These are phyloP conservation scores for Pithecia hirsuta DNA, from an alignment of 2,797 vertebrate species.

Conservation along the genomic window DNA sequence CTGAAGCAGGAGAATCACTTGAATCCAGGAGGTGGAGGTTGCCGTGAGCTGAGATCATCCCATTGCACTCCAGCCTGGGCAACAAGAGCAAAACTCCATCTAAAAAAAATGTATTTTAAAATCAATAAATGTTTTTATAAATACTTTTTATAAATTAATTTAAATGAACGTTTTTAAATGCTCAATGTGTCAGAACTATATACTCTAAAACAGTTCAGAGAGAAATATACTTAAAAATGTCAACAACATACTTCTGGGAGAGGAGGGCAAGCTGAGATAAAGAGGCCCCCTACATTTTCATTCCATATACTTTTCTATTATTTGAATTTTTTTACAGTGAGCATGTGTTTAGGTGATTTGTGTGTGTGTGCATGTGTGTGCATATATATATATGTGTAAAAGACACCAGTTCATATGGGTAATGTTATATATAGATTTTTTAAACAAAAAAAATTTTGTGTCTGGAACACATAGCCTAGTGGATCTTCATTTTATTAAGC, in stretches of 20 bases:
- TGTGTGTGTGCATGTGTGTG: neutral
- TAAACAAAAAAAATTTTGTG: neutral
- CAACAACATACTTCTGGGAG: neutral
- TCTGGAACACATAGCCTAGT: neutral
- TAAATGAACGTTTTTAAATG: neutral
- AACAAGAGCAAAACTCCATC: too few species aligned
- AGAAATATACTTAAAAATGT: neutral
- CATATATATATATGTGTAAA: neutral
- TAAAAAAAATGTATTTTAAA: neutral
- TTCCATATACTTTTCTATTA: neutral
- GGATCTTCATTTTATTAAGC: conserved; percentile 46
- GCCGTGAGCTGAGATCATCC: too few species aligned
- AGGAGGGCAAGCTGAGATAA: neutral
- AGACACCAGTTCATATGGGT: neutral
- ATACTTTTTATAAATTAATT: neutral
- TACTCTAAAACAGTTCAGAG: neutral
- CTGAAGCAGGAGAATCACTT: too few species aligned
- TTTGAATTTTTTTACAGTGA: conserved; percentile 18
- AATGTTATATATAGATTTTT: neutral
- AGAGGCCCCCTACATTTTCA: neutral
- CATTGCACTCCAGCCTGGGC: too few species aligned
- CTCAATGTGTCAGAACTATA: neutral
- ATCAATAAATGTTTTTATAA: neutral
- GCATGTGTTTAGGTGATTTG: neutral
- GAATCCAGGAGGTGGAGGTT: too few species aligned